phyloP scores from a whole-genome alignment of 2,113 vertebrate species.

The Ptychochromis oligacanthus region DNA sequence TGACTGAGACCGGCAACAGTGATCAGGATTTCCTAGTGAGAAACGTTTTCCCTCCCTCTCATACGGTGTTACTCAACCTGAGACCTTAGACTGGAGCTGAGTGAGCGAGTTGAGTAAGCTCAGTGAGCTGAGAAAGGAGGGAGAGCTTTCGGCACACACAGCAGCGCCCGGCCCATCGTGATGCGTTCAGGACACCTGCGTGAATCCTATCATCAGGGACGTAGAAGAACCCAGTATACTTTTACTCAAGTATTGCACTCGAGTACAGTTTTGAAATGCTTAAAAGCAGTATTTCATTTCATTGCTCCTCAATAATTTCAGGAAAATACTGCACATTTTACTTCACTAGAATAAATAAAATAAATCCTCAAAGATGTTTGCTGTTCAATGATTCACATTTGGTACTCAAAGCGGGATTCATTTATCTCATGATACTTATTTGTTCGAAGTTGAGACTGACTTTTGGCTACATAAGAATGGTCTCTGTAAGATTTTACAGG shows the following conservation, averaged over 20 bases:
- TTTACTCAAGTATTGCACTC: too few relatives aligned
- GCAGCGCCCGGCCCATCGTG: slow-evolving; percentile 2
- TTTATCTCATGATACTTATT: neutral
- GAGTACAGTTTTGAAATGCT: neutral
- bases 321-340: too few relatives aligned
- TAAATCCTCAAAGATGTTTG: too few relatives aligned
- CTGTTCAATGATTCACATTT: neutral
- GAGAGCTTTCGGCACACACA: neutral
- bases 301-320: too few relatives aligned
- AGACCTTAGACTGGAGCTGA: neutral
- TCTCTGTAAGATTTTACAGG: neutral
- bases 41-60: neutral
- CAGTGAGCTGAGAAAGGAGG: neutral
- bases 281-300: too few relatives aligned
- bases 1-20: neutral
- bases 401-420: neutral
- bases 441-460: neutral
- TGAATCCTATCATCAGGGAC: neutral
- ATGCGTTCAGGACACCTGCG: slow-evolving; percentile 45
- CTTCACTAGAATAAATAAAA: too few relatives aligned
- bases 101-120: neutral
- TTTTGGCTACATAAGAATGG: too few relatives aligned
- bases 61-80: too few relatives aligned
- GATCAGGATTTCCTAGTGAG: neutral
- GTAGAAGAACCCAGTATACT: too few relatives aligned